Percentiles rank a stretch among this genome's conserved stretches.
phyloP scores from a whole-genome alignment of 2,888 invertebrate genomes.

The Cetonia aurata region DNA sequence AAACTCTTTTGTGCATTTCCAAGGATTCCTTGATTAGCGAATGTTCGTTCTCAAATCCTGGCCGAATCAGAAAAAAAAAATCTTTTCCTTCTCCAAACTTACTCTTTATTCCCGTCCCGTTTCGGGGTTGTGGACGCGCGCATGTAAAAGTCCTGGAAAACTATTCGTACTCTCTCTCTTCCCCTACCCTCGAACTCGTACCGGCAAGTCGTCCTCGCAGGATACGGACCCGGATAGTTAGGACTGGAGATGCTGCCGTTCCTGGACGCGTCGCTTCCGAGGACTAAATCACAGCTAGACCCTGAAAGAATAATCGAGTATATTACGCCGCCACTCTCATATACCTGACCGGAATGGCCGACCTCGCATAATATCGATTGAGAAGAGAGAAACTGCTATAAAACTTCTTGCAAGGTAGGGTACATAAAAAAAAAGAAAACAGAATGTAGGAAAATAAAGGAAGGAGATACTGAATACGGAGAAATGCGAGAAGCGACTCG shows the following conservation, averaged over 20 bases:
- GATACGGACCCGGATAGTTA: conserved; percentile 86
- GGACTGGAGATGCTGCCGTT: conserved; percentile 89
- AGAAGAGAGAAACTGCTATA: no score
- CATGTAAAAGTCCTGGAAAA: conserved; percentile 87
- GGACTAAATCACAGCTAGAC: conserved; percentile 82
- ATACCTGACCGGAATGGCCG: no score
- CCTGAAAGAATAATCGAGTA: conserved; percentile 70
- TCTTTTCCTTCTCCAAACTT: conserved; percentile 62
- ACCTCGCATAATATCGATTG: not conserved
- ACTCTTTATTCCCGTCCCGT: conserved; percentile 72
- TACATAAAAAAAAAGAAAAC: no score
- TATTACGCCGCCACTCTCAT: no score
- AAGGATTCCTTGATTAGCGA: no score
- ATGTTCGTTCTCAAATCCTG: no score
- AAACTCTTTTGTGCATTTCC: no score
- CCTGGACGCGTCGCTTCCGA: conserved; percentile 83
- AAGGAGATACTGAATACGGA: no score
- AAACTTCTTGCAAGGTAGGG: no score
- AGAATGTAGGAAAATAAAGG: no score
- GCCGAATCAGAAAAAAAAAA: no score
- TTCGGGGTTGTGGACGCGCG: conserved; percentile 60
- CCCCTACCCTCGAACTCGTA: conserved; percentile 92
- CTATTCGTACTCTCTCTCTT: conserved; percentile 87
- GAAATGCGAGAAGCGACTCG: no score
- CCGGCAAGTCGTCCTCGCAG: conserved; percentile 84